Percentiles rank a stretch among this genome's conserved stretches.
Evolutionary conservation across 2,888 invertebrate genomes (phyloP).

Genomic region (Terebella lapidaria): DNA sequence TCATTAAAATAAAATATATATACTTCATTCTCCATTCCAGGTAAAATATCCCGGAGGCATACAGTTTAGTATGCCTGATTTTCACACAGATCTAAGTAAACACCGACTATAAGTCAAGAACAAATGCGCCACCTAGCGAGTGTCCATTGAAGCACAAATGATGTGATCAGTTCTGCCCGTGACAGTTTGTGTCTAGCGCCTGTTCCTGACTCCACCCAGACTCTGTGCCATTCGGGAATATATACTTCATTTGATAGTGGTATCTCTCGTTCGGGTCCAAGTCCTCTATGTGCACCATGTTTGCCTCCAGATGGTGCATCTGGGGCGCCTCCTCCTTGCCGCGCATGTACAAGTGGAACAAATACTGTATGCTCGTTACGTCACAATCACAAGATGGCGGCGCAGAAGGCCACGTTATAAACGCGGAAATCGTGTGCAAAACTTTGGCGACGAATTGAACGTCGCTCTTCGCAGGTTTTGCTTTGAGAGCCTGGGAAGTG

Average conservation of each 20-base stretch:
- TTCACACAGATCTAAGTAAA: too few relatives aligned
- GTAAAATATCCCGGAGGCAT: too few relatives aligned
- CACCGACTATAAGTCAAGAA: too few relatives aligned
- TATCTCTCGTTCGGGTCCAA: constrained; percentile 11
- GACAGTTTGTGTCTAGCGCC: constrained; percentile 3
- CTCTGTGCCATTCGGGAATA: constrained; percentile 5
- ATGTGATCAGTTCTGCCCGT: too few relatives aligned
- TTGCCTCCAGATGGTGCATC: constrained; percentile 1
- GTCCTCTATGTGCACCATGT: constrained; percentile 16
- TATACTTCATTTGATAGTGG: constrained; percentile 18
- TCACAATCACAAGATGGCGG: neutral
- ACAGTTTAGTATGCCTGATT: too few relatives aligned
- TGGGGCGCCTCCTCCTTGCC: neutral
- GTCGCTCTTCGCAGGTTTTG: neutral
- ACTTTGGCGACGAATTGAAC: neutral
- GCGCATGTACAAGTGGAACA: constrained; percentile 1
- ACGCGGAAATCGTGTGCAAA: neutral
- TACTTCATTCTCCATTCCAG: too few relatives aligned
- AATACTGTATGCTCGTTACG: neutral
- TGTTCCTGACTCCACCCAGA: constrained; percentile 13
- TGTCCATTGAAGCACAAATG: too few relatives aligned
- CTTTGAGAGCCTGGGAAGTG: neutral
- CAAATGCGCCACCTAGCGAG: too few relatives aligned
- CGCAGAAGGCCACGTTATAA: neutral
- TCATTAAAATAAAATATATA: too few relatives aligned